Conservation (phyloP, 2,888 invertebrate species). For the Chloroclystis v-ata region DNA sequence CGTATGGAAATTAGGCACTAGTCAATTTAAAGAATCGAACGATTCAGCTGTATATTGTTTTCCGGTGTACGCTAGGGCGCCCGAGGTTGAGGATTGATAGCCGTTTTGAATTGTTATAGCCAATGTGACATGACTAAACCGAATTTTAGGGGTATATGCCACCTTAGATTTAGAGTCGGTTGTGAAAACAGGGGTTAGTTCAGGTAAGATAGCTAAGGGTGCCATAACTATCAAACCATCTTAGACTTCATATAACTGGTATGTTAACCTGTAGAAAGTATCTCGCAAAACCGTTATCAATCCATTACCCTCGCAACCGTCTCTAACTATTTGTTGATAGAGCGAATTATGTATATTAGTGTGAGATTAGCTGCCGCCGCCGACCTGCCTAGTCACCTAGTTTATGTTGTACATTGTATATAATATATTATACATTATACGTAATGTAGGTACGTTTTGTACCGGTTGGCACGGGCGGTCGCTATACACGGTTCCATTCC, state of each 20-base stretch:
- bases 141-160: constrained; percentile 1
- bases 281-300: constrained; percentile 19
- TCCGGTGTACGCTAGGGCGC: constrained; percentile 39
- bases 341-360: constrained; percentile 73
- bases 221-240: neutral
- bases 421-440: constrained; percentile 34
- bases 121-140: constrained; percentile 6
- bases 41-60: constrained; percentile 74
- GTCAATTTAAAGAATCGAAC: constrained; percentile 1
- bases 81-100: constrained; percentile 15
- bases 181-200: constrained; percentile 5
- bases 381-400: constrained; percentile 55
- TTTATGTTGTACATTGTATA: constrained; percentile 68
- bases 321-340: constrained; percentile 61
- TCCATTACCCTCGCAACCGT: constrained; percentile 13
- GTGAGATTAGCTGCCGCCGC: constrained; percentile 69
- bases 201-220: neutral
- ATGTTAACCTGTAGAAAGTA: too few relatives aligned
- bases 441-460: constrained; percentile 64
- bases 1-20: constrained; percentile 37
- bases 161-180: constrained; percentile 5
- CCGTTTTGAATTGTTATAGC: constrained; percentile 4
- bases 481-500: constrained; percentile 48
- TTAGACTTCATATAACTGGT: too few relatives aligned
- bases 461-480: constrained; percentile 60